A percentile compares a stretch with the other conserved stretches of the same genome.
Evolutionary conservation across 2,888 invertebrate genomes (phyloP).

Genomic region (Pyrrhosoma nymphula): DNA sequence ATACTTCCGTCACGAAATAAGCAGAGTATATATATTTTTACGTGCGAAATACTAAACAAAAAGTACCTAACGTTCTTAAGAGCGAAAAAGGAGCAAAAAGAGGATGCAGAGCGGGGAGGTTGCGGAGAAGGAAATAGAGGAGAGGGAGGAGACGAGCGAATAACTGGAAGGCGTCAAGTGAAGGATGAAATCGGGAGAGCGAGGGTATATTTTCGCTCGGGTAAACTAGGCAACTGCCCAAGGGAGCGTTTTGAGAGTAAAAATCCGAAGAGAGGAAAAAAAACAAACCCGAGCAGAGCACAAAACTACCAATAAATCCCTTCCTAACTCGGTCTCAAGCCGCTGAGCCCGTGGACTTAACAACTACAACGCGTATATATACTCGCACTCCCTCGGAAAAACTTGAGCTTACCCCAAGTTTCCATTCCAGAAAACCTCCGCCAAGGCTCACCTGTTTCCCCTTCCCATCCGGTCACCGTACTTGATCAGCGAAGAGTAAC

Average conservation of each 20-base stretch:
- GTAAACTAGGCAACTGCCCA: slow-evolving; percentile 9
- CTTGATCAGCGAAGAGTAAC: background rate
- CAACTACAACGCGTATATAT: background rate
- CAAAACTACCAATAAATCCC: slow-evolving; percentile 6
- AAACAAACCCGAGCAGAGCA: background rate
- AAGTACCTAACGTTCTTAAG: too few relatives aligned
- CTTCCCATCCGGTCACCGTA: background rate
- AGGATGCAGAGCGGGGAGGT: background rate
- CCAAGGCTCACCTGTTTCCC: background rate
- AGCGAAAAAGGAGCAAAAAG: too few relatives aligned
- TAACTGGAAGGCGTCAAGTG: background rate
- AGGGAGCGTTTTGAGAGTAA: slow-evolving; percentile 21
- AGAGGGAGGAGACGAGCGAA: background rate
- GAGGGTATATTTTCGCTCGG: background rate
- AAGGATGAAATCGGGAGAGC: slow-evolving; percentile 39
- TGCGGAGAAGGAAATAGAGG: background rate
- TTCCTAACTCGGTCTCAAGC: background rate
- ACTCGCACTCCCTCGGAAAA: background rate
- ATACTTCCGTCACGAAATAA: too few relatives aligned
- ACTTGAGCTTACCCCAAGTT: background rate
- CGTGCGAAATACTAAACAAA: too few relatives aligned
- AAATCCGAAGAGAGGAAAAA: background rate
- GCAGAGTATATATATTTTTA: too few relatives aligned
- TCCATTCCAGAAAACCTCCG: background rate
- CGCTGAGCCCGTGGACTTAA: background rate